A percentile compares a stretch with the other conserved stretches of the same genome.
phyloP scores from a whole-genome alignment of 2,797 vertebrate genomes.

The Dendrocincla fuliginosa region DNA sequence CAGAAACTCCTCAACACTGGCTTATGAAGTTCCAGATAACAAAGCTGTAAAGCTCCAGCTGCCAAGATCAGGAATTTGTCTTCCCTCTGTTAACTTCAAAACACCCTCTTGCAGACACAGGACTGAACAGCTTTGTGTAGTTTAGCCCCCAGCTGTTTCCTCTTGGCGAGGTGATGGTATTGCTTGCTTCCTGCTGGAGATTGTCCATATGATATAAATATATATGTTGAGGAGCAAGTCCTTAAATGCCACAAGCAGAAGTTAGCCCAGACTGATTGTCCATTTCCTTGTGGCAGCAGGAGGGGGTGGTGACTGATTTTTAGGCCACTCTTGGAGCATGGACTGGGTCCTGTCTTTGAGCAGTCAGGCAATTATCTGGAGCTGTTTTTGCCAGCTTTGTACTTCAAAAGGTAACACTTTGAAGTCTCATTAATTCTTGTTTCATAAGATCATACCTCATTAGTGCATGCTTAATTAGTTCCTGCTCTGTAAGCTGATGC shows the following conservation, averaged over 20 bases:
- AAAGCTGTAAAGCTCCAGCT: slow-evolving; percentile 6
- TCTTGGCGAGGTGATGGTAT: background rate
- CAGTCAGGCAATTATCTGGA: background rate
- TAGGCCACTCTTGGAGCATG: background rate
- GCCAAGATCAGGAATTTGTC: slow-evolving; percentile 43
- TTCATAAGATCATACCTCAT: slow-evolving; percentile 44
- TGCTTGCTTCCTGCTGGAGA: slow-evolving; percentile 37
- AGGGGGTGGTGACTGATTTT: background rate
- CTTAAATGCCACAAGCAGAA: slow-evolving; percentile 11
- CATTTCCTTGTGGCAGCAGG: background rate
- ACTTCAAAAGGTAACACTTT: slow-evolving; percentile 45
- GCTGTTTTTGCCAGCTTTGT: slow-evolving; percentile 10
- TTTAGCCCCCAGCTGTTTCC: slow-evolving; percentile 57
- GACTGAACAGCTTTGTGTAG: slow-evolving; percentile 31
- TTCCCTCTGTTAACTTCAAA: slow-evolving; percentile 46
- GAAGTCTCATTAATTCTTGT: slow-evolving; percentile 55
- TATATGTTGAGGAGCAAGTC: background rate
- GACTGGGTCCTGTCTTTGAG: background rate
- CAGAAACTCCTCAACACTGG: slow-evolving; percentile 18
- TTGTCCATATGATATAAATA: background rate
- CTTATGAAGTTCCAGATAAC: background rate
- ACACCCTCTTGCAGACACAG: slow-evolving; percentile 22
- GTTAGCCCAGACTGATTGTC: background rate
- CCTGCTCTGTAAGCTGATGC: slow-evolving; percentile 4
- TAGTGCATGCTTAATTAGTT: slow-evolving; percentile 40